Base-by-base conservation (phyloP, 2,888 invertebrate species). In the Cheiracanthium punctorium region DNA sequence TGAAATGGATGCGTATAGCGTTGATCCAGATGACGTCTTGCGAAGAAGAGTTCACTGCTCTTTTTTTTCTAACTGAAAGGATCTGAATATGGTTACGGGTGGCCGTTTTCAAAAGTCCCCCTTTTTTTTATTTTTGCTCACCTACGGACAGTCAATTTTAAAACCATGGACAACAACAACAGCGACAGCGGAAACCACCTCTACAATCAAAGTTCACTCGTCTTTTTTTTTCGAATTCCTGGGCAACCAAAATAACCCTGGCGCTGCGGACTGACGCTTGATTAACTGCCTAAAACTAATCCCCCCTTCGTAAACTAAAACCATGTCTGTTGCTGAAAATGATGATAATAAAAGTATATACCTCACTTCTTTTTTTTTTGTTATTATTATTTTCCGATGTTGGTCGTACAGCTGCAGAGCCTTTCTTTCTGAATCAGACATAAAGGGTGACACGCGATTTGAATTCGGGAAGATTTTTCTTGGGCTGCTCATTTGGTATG, bases 231-330 rank as follows among this genome's bases (percentile, higher is more conserved):
- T 58, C 20, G 58, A 58, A 69, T 69, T 69, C 69, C 69, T 69
- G 69, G 37, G 20, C 37, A 43, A 79, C 33, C 30, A 33, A 52
- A 79, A 79, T 43, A 70, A 79, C n/a, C 69, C 76, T n/a, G 71
- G 64, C 64, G 58, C 58, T 67, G 72, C 48, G 72, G 30, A 43
- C 48, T 32, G 48, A 28, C 82, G 82, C 82, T 69, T 82, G 82
- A 82, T 82, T 71, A 69, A 76, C 82, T 82, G 82, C 64, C 58
- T 82, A 82, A 82, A 76, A 82, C 82, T 82, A 82, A 82, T 82
- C 82, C 82, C 37, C 43, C 82, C 52, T 52, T 65, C 72, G 67
- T 52, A 73, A 80, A 58, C 72, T 29, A 58, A 80, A 72, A 58
- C 71, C 71, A 58, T 58, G 79, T 37, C 70, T 52, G 58, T 5